These are phyloP conservation scores for Phalacrocorax carbo DNA, from an alignment of 2,113 vertebrate species.

Conservation along the genomic window DNA sequence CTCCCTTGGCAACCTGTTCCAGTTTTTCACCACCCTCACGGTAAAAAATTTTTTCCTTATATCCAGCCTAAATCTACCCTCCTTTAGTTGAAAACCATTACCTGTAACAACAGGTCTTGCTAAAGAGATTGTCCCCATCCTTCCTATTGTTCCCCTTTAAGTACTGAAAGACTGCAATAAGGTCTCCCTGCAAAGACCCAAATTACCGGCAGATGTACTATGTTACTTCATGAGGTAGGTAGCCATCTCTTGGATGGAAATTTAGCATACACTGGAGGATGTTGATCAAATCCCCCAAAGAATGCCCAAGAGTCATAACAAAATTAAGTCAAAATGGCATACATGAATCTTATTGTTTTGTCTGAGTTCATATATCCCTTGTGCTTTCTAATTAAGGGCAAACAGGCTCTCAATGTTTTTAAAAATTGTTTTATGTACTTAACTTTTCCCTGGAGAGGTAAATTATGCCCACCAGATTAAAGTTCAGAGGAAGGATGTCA, in stretches of 20 bases:
- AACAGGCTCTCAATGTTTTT: not conserved
- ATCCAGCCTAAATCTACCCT: too few species aligned
- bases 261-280: not conserved
- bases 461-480: constrained; percentile 47
- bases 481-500: constrained; percentile 39
- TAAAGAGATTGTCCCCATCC: too few species aligned
- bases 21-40: too few species aligned
- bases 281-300: constrained; percentile 1
- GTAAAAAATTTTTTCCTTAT: too few species aligned
- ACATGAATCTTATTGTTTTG: not conserved
- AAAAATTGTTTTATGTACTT: constrained; percentile 42
- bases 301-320: not conserved
- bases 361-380: not conserved
- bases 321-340: constrained; percentile 20
- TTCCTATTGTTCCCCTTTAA: too few species aligned
- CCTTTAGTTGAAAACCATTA: too few species aligned
- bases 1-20: too few species aligned
- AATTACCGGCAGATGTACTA: not conserved
- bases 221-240: not conserved
- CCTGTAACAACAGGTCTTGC: too few species aligned
- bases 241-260: not conserved
- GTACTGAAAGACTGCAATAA: too few species aligned
- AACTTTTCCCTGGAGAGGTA: constrained; percentile 25
- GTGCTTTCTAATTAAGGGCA: constrained; percentile 36
- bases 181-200: not conserved